phyloP scores from a whole-genome alignment of 2,797 vertebrate genomes.

The Hyperoplus immaculatus region DNA sequence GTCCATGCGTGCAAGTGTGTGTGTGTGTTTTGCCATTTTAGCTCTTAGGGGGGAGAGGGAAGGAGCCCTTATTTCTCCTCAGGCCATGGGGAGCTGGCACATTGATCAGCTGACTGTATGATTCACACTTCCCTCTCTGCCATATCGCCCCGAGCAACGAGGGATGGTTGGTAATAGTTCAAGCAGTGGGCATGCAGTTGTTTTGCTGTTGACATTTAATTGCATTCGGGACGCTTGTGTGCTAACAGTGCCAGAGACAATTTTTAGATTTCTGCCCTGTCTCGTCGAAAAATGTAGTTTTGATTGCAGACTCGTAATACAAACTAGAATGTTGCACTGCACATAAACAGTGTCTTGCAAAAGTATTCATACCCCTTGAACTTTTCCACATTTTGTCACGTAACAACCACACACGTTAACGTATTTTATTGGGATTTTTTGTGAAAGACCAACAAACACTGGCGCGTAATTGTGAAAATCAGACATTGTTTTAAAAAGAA shows the following conservation, averaged over 20 bases:
- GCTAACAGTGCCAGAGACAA: constrained; percentile 2
- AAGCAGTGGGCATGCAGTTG: neutral
- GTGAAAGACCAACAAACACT: no score
- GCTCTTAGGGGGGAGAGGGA: constrained; percentile 21
- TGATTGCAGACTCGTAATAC: no score
- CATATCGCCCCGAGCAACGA: constrained; percentile 25
- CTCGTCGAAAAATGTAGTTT: no score
- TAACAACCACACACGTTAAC: no score
- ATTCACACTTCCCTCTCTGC: constrained; percentile 40
- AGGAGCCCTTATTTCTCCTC: constrained; percentile 42
- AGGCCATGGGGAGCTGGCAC: constrained; percentile 44
- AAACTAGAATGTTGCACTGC: no score
- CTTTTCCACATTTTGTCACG: no score
- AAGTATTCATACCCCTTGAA: no score
- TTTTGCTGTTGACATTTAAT: constrained; percentile 35
- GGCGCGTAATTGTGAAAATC: no score
- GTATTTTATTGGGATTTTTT: no score
- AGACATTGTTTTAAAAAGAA: no score
- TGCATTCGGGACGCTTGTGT: constrained; percentile 13
- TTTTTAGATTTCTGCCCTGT: neutral
- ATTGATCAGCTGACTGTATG: constrained; percentile 48
- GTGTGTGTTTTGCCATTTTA: constrained; percentile 55
- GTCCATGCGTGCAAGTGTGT: no score
- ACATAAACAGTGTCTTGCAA: no score
- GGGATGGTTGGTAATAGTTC: constrained; percentile 16